A percentile compares a stretch with the other conserved stretches of the same genome.
These are phyloP conservation scores for Calameuta pallipes DNA, from an alignment of 2,888 invertebrate species.

Conservation along the genomic window DNA sequence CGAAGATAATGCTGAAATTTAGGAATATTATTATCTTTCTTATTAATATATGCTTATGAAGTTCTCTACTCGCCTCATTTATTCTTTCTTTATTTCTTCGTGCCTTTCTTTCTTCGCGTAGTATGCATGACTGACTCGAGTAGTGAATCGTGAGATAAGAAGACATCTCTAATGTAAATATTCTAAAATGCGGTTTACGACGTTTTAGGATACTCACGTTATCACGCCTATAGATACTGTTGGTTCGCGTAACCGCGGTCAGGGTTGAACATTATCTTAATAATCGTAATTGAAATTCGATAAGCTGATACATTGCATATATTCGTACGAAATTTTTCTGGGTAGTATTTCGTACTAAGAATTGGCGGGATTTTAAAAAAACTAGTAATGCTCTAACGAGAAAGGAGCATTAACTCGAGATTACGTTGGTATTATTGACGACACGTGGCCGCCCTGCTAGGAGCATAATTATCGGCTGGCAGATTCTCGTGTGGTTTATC, in stretches of 20 bases:
- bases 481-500: not conserved
- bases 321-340: not conserved
- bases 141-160: not conserved
- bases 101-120: not conserved
- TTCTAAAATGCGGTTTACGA: not conserved
- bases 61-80: not conserved
- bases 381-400: not conserved
- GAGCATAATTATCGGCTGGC: not conserved
- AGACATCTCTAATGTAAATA: not conserved
- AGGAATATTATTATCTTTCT: not conserved
- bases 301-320: not conserved
- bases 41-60: not conserved
- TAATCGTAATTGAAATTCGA: not conserved
- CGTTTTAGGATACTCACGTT: not conserved
- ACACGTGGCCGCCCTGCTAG: not conserved
- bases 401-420: not conserved
- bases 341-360: not conserved
- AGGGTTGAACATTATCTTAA: not conserved
- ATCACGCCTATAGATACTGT: not conserved
- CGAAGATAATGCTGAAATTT: not conserved
- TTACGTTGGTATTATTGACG: not conserved
- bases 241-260: not conserved
- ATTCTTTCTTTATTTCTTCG: not conserved
- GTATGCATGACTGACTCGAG: not conserved
- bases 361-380: not conserved